Evolutionary conservation across 2,113 vertebrate species (phyloP).

Genomic region (Phalacrocorax pelagicus): DNA sequence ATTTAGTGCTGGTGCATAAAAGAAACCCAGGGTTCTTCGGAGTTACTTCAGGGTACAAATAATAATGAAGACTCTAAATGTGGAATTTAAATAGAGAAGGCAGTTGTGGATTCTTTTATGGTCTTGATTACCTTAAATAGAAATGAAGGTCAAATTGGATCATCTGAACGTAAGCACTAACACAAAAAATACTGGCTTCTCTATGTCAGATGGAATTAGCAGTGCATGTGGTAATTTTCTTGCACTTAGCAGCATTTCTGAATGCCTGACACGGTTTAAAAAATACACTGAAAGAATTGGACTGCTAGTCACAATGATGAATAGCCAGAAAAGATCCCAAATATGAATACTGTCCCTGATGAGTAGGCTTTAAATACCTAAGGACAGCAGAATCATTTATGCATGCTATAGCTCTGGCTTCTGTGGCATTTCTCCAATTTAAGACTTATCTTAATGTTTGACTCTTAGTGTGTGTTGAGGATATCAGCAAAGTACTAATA

Average conservation of each 20-base stretch:
- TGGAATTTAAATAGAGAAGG: not conserved
- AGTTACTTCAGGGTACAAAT: not conserved
- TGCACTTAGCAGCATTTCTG: not conserved
- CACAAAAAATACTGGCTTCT: not conserved
- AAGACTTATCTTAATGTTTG: not conserved
- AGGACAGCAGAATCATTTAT: not conserved
- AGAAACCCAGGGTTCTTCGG: not conserved
- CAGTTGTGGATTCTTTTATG: not conserved
- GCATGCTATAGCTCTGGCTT: slow-evolving; percentile 5
- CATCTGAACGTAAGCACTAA: not conserved
- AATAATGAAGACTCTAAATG: not conserved
- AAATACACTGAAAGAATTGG: not conserved
- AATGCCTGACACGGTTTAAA: not conserved
- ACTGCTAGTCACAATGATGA: not conserved
- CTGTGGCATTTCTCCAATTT: not conserved
- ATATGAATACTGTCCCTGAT: not conserved
- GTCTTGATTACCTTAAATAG: not conserved
- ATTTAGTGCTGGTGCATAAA: not conserved
- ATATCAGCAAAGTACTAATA: not conserved
- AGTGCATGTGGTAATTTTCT: not conserved
- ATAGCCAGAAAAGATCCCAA: not conserved
- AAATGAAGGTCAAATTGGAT: not conserved
- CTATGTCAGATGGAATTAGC: not conserved
- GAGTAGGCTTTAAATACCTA: slow-evolving; percentile 23
- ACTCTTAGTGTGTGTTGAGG: not conserved